Percentiles rank a stretch among this genome's conserved stretches.
Conservation (phyloP, 2,113 vertebrate species). For the Trogon surrucura region DNA sequence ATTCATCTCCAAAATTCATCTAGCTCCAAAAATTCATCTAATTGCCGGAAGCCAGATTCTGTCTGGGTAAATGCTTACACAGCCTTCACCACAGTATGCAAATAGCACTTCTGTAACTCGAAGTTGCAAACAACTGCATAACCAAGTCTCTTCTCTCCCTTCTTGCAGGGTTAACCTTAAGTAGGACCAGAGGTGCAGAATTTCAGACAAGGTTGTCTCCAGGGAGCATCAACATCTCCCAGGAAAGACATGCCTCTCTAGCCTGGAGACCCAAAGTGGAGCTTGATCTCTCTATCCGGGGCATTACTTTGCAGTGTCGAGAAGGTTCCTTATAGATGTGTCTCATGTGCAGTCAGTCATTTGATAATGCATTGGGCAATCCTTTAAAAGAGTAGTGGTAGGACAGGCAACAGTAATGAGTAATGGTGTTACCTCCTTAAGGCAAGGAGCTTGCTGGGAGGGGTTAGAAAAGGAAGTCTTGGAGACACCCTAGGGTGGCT, state of each 20-base stretch:
- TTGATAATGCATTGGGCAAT: neutral
- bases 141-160: neutral
- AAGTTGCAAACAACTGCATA: neutral
- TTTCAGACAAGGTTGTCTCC: neutral
- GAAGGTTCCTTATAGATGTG: neutral
- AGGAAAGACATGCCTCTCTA: neutral
- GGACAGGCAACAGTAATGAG: neutral
- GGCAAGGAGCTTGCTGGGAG: neutral
- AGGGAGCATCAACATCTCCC: neutral
- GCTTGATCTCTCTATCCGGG: neutral
- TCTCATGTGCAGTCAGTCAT: neutral
- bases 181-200: neutral
- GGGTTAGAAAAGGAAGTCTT: neutral
- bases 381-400: neutral
- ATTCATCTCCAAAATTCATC: neutral
- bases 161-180: neutral
- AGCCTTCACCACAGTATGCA: neutral
- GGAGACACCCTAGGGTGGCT: neutral
- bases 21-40: neutral
- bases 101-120: neutral
- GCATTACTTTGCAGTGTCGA: neutral
- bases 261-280: neutral
- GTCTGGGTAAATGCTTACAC: neutral
- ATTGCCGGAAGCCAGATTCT: neutral
- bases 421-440: neutral